Evolutionary conservation across 2,113 vertebrate species (phyloP).

Genomic region (Forbesichthys agassizii): DNA sequence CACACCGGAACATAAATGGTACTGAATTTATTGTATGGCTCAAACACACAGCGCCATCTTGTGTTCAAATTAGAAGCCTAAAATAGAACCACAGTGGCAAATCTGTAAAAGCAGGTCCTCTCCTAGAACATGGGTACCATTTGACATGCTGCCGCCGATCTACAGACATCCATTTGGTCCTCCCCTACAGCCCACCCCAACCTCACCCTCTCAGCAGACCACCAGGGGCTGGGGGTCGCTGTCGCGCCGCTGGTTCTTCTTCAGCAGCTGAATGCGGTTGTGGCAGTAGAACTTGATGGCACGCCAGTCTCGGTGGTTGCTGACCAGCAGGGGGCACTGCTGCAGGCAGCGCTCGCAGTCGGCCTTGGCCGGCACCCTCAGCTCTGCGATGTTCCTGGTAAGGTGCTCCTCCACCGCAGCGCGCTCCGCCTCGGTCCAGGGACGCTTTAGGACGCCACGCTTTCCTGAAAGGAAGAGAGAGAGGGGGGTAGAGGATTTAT

Average conservation of each 20-base stretch:
- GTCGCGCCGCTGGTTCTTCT: constrained; percentile 76
- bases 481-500: not conserved
- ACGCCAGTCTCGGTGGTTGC: constrained; percentile 80
- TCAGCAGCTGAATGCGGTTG: constrained; percentile 80
- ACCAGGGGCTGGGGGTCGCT: constrained; percentile 58
- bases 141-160: constrained; percentile 43
- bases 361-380: constrained; percentile 78
- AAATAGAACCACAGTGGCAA: constrained; percentile 9
- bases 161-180: not conserved
- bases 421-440: constrained; percentile 77
- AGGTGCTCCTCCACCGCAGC: constrained; percentile 80
- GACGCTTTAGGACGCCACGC: constrained; percentile 80
- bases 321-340: constrained; percentile 79
- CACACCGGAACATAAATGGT: constrained; percentile 14
- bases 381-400: constrained; percentile 76
- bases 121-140: constrained; percentile 42
- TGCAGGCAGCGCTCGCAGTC: constrained; percentile 81
- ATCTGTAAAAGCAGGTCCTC: constrained; percentile 35
- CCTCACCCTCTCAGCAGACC: constrained; percentile 63
- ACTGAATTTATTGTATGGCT: constrained; percentile 23
- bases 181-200: not conserved
- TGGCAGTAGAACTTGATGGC: constrained; percentile 82
- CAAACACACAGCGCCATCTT: constrained; percentile 15
- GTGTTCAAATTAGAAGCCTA: constrained; percentile 18
- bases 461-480: constrained; percentile 63